Base-by-base conservation (phyloP, 2,888 invertebrate species). In the Ennomos fuscantarius region DNA sequence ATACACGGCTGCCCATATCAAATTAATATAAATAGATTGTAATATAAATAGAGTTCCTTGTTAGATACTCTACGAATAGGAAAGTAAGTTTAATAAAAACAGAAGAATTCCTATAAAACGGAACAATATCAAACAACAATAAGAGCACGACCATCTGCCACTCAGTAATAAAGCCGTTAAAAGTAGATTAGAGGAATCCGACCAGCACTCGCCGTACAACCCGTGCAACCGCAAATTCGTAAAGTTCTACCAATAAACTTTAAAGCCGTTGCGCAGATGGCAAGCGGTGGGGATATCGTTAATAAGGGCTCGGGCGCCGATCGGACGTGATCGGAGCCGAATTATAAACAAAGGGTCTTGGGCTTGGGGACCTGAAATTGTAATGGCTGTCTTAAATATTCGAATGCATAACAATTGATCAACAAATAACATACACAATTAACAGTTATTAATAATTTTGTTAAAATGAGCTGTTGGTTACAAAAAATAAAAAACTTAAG, bases 161-260 rank as follows among this genome's bases (percentile, higher is more conserved):
- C 47, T 48, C 39, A 40, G 39, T 48, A 48, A 48, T 34, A 48
- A 39, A 48, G 39, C 47, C 39, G 47, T 48, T 33, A 48, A 48
- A 48, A 48, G 47, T 40, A 48, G 47, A 48, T 48, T 40, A 48
- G 37, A 48, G 47, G 33, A 39, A 40, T 48, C 39, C 39, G 35
- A 40, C 39, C 47, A 32, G 11, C 46, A 46, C 46, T 46, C 24
- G 8, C 46, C 8, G 24, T 24, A 15, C 37, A 33, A 32, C 3
- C 47, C 12, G 46, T 55, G 46, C 32, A 34, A 54, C 60, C 56
- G 45, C 60, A 60, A 50, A 60, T 55, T 42, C 35, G 37, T 57
- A 51, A 49, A 63, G 56, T 53, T 46, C 49, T 24, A 46, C 46
- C 37, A 58, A 58, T 55, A 57, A 62, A 62, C 49, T 50, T 49